Evolutionary conservation across 2,797 vertebrate species (phyloP).

Genomic region (Gallinago nigripennis): DNA sequence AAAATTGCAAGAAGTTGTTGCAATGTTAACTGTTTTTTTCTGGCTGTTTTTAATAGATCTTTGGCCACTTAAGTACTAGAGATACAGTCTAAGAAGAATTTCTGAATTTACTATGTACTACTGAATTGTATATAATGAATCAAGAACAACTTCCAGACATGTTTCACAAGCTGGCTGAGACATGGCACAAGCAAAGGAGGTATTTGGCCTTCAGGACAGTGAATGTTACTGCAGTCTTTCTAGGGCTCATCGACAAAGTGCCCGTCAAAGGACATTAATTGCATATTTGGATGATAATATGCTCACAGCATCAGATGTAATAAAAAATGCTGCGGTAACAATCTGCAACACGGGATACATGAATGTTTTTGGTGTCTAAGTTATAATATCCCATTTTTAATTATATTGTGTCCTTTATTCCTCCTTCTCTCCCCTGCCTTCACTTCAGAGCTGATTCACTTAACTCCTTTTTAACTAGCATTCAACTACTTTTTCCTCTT

Average conservation of each 20-base stretch:
- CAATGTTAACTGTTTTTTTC: neutral
- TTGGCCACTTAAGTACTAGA: neutral
- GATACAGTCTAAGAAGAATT: neutral
- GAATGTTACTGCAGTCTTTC: neutral
- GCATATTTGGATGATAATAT: slow-evolving; percentile 5
- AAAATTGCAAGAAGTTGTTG: neutral
- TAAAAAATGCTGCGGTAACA: neutral
- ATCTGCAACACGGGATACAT: neutral
- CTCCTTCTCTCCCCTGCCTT: neutral
- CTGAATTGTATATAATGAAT: neutral
- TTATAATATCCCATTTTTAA: neutral
- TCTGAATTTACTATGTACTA: neutral
- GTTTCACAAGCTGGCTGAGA: slow-evolving; percentile 5
- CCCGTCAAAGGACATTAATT: neutral
- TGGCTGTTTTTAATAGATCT: neutral
- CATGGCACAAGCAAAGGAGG: neutral
- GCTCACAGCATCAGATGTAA: neutral
- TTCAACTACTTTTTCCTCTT: neutral
- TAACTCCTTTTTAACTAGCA: neutral
- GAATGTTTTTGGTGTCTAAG: neutral
- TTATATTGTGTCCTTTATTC: neutral
- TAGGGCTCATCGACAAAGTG: neutral
- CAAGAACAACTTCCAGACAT: neutral
- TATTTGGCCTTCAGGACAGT: neutral
- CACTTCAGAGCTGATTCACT: neutral